phyloP scores from a whole-genome alignment of 2,113 vertebrate genomes.

The Beaufortia kweichowensis region DNA sequence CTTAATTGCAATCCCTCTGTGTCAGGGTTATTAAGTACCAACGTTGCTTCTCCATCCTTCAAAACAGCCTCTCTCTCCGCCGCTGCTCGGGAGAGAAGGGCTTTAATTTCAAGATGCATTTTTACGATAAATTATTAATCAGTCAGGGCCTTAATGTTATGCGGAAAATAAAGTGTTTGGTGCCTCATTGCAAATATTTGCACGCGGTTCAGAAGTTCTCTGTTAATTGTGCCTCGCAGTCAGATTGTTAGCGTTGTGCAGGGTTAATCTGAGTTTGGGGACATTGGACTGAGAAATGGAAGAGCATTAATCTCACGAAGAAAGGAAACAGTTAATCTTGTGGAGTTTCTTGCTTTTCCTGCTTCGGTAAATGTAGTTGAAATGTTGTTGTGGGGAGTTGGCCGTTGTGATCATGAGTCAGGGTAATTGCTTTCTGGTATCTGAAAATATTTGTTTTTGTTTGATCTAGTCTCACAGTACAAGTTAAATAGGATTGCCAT shows the following conservation, averaged over 20 bases:
- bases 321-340: too few relatives aligned
- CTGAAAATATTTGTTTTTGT: too few relatives aligned
- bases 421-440: too few relatives aligned
- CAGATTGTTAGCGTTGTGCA: constrained; percentile 32
- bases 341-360: constrained; percentile 34
- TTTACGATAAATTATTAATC: constrained; percentile 64
- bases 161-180: constrained; percentile 62
- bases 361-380: constrained; percentile 59
- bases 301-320: constrained; percentile 18
- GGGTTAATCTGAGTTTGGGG: constrained; percentile 26
- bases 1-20: constrained; percentile 63
- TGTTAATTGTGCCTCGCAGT: constrained; percentile 61
- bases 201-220: constrained; percentile 56
- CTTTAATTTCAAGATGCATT: constrained; percentile 59
- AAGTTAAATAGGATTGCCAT: too few relatives aligned
- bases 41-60: constrained; percentile 48
- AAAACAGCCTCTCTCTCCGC: constrained; percentile 24
- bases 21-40: constrained; percentile 57
- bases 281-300: constrained; percentile 20
- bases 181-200: constrained; percentile 59
- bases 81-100: constrained; percentile 35
- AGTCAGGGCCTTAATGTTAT: constrained; percentile 58
- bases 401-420: constrained; percentile 11
- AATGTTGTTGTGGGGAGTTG: too few relatives aligned
- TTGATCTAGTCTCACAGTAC: too few relatives aligned